Evolutionary conservation across 2,113 vertebrate genomes (phyloP).

Genomic region (Etheostoma spectabile): DNA sequence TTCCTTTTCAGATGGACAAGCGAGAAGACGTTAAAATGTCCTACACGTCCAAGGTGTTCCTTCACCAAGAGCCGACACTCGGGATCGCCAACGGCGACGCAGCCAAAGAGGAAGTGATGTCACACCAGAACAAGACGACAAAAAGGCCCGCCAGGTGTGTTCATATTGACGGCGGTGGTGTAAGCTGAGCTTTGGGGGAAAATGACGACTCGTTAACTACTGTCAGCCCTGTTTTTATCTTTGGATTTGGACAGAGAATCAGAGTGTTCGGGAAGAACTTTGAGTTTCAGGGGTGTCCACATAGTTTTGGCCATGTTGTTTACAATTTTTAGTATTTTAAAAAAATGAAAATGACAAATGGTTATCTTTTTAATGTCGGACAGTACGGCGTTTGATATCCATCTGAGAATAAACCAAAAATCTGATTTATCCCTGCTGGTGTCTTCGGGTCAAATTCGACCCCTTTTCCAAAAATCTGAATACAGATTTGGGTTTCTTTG

Average conservation of each 20-base stretch:
- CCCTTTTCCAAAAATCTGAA: too few relatives aligned
- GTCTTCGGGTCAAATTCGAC: too few relatives aligned
- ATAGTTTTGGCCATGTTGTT: neutral
- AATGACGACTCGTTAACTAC: neutral
- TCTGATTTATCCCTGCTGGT: too few relatives aligned
- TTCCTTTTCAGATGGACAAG: slow-evolving; percentile 69
- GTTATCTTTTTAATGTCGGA: too few relatives aligned
- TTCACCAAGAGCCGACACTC: slow-evolving; percentile 76
- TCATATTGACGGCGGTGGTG: neutral
- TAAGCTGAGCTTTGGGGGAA: neutral
- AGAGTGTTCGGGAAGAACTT: neutral
- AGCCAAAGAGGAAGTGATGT: slow-evolving; percentile 69
- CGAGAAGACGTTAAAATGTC: slow-evolving; percentile 76
- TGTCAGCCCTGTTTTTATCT: neutral
- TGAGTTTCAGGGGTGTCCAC: neutral
- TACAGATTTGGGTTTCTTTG: too few relatives aligned
- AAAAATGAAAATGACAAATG: too few relatives aligned
- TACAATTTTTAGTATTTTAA: too few relatives aligned
- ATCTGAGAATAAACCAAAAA: too few relatives aligned
- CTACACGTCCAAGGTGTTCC: slow-evolving; percentile 81
- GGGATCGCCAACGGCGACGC: slow-evolving; percentile 53
- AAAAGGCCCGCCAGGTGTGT: slow-evolving; percentile 70
- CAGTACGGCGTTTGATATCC: too few relatives aligned
- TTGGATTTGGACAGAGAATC: neutral
- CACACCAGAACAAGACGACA: slow-evolving; percentile 49